Base-by-base conservation (phyloP, 2,113 vertebrate genomes). In the Tragelaphus scriptus region DNA sequence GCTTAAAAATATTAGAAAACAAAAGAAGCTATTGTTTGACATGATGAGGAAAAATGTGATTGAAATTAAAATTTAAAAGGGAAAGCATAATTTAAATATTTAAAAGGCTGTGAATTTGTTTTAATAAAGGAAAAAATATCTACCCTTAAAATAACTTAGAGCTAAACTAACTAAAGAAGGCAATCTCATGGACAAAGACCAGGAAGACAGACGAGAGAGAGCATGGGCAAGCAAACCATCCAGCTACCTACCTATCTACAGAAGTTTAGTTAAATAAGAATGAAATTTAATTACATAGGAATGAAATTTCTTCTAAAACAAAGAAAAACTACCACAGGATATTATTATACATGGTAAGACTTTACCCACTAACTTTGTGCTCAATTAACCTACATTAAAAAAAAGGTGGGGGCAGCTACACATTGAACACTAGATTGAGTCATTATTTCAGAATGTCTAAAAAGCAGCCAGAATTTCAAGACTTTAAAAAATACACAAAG, bases 401-500 rank as follows among this genome's bases (percentile, higher is more conserved):
- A 12, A 19, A 9, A 2, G 16, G 7, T 1, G 2, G 17, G n/a
- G 4, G 4, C 65, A 95, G 58, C 36, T 58, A 65, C 4, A 79
- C 7, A 92, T 19, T 88, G 71, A 91, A 88, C 56, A 61, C 30
- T 65, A 14, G 23, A 75, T 63, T 63, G 44, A 11, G 68, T 12
- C 92, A 80, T 92, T 59, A 90, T 81, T 95, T 90, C 15, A 93
- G 63, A 91, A 86, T 93, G 44, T 30, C n/a, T 85, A 92, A 90
- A 92, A 95, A 71, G 36, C 16, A 40, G 49, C 12, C 1, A 12
- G 77, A 25, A 92, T 65, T 79, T 85, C 36, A 58, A 36, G 75
- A 89, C 40, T 21, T 25, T 58, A 92, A 85, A 96, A 94, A 84
- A 28, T 47, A 65, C 1, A 51, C 32, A 14, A 51, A 63, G 30